Evolutionary conservation across 2,888 invertebrate genomes (phyloP).

Genomic region (Alsophila aescularia): DNA sequence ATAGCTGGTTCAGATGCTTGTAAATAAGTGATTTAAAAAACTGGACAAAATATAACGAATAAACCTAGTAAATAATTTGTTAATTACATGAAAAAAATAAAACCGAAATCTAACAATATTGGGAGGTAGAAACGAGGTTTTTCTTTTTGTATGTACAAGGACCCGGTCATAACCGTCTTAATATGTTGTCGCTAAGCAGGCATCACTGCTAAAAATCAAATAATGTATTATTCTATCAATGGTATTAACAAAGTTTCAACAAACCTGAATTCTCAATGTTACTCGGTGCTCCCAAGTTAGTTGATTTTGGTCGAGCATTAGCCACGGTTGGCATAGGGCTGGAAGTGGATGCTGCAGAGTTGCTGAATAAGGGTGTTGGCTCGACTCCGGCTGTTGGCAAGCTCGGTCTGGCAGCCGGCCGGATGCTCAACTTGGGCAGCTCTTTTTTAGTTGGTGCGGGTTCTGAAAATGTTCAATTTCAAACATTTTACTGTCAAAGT

Average conservation of each 20-base stretch:
- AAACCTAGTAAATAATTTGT: too few species aligned
- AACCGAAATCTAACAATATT: too few species aligned
- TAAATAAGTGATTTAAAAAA: too few species aligned
- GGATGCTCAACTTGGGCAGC: conserved; percentile 20
- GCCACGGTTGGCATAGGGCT: neutral
- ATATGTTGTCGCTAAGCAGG: too few species aligned
- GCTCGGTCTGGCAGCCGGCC: neutral
- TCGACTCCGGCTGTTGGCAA: neutral
- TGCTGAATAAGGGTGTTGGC: neutral
- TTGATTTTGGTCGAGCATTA: neutral
- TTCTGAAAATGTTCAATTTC: neutral
- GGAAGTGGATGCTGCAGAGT: neutral
- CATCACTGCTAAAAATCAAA: too few species aligned
- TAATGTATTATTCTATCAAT: too few species aligned
- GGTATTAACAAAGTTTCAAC: neutral
- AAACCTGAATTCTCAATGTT: conserved; percentile 5
- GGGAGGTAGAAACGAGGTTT: too few species aligned
- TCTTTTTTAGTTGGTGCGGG: conserved; percentile 51
- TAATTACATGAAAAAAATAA: too few species aligned
- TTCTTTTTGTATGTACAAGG: too few species aligned
- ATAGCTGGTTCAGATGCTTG: too few species aligned
- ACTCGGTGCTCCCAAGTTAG: neutral
- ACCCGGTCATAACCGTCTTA: too few species aligned
- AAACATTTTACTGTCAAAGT: neutral
- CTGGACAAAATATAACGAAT: too few species aligned